Conservation (phyloP, 2,113 vertebrate genomes). For the Chlamydotis undulata region DNA sequence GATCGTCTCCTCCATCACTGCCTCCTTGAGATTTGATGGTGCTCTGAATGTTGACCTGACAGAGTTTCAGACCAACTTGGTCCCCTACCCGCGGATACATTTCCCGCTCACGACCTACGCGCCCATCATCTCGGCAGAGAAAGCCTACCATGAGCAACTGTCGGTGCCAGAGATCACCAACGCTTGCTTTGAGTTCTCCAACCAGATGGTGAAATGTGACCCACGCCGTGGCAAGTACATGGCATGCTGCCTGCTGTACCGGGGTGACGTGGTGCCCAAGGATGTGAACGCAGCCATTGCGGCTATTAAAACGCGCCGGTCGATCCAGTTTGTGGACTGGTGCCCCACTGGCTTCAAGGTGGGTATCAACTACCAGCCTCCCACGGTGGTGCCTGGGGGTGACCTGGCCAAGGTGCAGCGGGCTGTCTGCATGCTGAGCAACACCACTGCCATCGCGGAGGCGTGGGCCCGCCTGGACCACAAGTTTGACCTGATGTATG, state of each 20-base stretch:
- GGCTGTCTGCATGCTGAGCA: slow-evolving; percentile 71
- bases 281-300: slow-evolving; percentile 76
- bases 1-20: slow-evolving; percentile 59
- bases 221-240: slow-evolving; percentile 73
- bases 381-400: background rate
- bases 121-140: slow-evolving; percentile 39
- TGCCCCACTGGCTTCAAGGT: slow-evolving; percentile 72
- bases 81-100: slow-evolving; percentile 71
- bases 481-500: slow-evolving; percentile 73
- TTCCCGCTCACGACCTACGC: slow-evolving; percentile 72
- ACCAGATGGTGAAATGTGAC: slow-evolving; percentile 77
- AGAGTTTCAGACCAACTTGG: slow-evolving; percentile 74
- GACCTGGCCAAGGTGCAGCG: slow-evolving; percentile 60
- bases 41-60: slow-evolving; percentile 72
- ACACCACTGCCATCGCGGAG: slow-evolving; percentile 75
- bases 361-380: slow-evolving; percentile 61
- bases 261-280: slow-evolving; percentile 65
- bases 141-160: slow-evolving; percentile 73
- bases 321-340: slow-evolving; percentile 78
- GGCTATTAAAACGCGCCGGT: slow-evolving; percentile 67
- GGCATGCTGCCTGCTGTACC: slow-evolving; percentile 60
- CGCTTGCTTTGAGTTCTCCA: slow-evolving; percentile 72
- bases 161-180: slow-evolving; percentile 72
- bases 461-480: slow-evolving; percentile 76
- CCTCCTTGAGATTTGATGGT: slow-evolving; percentile 66